These are phyloP conservation scores for Sparus aurata DNA, from an alignment of 2,797 vertebrate genomes.

Conservation along the genomic window DNA sequence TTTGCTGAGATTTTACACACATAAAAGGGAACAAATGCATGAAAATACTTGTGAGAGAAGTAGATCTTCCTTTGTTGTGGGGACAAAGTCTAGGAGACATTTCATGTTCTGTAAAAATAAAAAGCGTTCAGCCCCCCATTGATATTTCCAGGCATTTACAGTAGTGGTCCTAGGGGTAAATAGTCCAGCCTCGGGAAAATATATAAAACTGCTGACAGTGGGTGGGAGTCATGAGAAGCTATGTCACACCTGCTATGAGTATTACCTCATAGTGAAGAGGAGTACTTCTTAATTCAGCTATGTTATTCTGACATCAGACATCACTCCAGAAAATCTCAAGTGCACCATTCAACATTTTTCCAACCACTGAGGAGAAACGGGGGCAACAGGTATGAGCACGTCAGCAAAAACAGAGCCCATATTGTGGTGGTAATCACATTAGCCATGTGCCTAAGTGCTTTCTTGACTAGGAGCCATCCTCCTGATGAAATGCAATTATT, in stretches of 20 bases:
- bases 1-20: neutral
- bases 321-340: conserved; percentile 2
- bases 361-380: conserved; percentile 20
- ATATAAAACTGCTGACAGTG: neutral
- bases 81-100: neutral
- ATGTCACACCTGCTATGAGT: neutral
- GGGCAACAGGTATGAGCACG: conserved; percentile 39
- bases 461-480: conserved; percentile 75
- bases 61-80: neutral
- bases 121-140: neutral
- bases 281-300: neutral
- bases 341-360: neutral
- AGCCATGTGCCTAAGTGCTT: conserved; percentile 79
- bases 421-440: conserved; percentile 87
- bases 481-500: conserved; percentile 80
- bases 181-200: neutral
- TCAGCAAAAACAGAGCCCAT: conserved; percentile 72
- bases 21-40: neutral
- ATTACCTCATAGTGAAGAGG: neutral
- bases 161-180: neutral
- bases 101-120: neutral
- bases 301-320: conserved; percentile 5
- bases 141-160: neutral
- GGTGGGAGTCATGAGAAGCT: neutral
- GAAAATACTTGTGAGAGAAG: neutral